Base-by-base conservation (phyloP, 2,797 vertebrate species). In the Manis javanica region DNA sequence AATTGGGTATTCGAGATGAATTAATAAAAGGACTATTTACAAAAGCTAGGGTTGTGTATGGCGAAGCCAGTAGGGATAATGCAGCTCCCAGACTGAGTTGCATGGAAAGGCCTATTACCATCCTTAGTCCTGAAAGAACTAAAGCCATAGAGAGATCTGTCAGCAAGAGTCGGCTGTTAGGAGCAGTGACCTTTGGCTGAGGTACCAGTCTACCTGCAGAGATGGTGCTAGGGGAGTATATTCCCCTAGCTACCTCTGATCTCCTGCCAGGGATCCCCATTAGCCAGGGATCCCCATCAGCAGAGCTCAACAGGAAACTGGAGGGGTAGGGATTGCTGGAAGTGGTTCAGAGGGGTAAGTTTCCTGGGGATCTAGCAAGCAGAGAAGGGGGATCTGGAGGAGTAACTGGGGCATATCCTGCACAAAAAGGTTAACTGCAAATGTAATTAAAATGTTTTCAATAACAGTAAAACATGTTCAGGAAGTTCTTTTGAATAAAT, bases 171-270 rank as follows among this genome's bases (percentile, higher is more conserved):
- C 88, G 77, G 39, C 75, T 72, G 31, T 78, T 85, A 88, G 6
- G 55, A 79, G 55, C 34, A 87, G 24, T 72, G 82, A 95, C 78
- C 89, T 94, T 94, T 92, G 55, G 7, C 53, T 68, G 59, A 95
- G 66, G 51, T 79, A 68, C 16, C 26, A 96, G 71, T 95, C 72
- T 92, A 69, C 42, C 53, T 95, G 24, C n/a, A 94, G 74, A 51
- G 69, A 86, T 75, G 49, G 14, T 75, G 29, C 3, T 3, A 69
- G 63, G 26, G 68, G 86, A 95, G 83, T 85, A 75, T 37, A 92
- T 61, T 75, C 26, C 10, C 37, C 29, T 68, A 19, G 23, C 42
- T 16, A 84, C 29, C 19, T 92, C 53, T 90, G 85, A 95, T 96
- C 85, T 87, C 64, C 63, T 92, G 49, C 92, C 59, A 86, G 74